These are phyloP conservation scores for Palythoa caribaeorum DNA, from an alignment of 92 coral and sea anemone genomes.

Conservation along the genomic window DNA sequence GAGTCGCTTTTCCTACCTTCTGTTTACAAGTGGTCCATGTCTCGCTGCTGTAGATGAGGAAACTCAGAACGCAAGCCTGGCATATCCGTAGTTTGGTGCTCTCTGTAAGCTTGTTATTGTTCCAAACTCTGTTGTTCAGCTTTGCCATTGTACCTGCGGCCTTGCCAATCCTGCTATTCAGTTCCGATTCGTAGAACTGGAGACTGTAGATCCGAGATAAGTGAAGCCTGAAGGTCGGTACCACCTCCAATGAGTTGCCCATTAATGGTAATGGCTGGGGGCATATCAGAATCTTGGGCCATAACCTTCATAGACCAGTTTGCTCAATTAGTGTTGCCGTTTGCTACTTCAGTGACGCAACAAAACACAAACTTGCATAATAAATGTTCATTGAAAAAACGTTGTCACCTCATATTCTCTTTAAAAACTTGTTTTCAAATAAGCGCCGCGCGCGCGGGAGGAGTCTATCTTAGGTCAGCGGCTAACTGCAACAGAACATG, in stretches of 20 bases:
- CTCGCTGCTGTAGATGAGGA: not conserved
- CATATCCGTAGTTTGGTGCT: not conserved
- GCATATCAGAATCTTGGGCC: not conserved
- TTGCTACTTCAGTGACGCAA: no score
- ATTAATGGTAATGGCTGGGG: not conserved
- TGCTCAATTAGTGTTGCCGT: no score
- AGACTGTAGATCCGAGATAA: not conserved
- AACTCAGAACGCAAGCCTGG: not conserved
- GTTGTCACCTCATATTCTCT: no score
- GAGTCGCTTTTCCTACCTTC: not conserved
- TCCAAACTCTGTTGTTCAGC: not conserved
- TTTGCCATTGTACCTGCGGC: not conserved
- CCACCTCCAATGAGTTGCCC: not conserved
- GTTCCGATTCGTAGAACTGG: not conserved
- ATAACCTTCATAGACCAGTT: not conserved
- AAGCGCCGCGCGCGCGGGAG: no score
- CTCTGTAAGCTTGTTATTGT: not conserved
- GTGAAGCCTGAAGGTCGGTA: not conserved
- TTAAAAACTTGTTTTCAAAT: no score
- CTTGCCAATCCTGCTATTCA: no score
- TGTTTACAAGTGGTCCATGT: not conserved
- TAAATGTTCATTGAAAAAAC: no score
- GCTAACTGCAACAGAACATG: not conserved
- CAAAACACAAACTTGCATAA: no score
- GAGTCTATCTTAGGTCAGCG: slow-evolving; percentile 18